Percentiles rank a stretch among this genome's conserved stretches.
Evolutionary conservation across 2,888 invertebrate genomes (phyloP).

Genomic region (Volucella zonaria): DNA sequence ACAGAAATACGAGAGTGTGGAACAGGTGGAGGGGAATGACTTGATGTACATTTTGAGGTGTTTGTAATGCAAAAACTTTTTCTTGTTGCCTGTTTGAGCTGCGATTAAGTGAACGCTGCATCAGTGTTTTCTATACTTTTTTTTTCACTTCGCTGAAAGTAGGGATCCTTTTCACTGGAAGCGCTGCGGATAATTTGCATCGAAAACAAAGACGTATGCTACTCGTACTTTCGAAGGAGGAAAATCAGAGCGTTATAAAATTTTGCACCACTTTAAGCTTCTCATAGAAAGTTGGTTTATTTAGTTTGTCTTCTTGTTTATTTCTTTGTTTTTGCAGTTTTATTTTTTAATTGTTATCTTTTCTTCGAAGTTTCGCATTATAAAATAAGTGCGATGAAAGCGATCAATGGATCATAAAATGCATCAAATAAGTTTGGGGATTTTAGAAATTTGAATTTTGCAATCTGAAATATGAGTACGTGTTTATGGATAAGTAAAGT

Average conservation of each 20-base stretch:
- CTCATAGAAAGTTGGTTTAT: background rate
- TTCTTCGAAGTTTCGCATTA: conserved; percentile 5
- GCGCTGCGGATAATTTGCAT: conserved; percentile 28
- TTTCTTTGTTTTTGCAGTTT: background rate
- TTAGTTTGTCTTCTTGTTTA: no score
- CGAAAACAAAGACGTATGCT: conserved; percentile 23
- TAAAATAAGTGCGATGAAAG: background rate
- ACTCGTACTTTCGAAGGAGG: background rate
- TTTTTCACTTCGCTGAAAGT: background rate
- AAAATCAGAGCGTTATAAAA: background rate
- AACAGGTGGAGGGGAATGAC: conserved; percentile 26
- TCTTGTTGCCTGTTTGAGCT: conserved; percentile 54
- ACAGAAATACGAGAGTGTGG: background rate
- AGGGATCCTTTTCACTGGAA: conserved; percentile 26
- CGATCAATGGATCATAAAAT: conserved; percentile 28
- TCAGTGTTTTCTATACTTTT: conserved; percentile 3
- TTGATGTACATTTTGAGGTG: conserved; percentile 58
- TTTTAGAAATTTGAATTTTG: background rate
- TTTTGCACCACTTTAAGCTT: conserved; percentile 9
- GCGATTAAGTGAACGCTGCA: conserved; percentile 56
- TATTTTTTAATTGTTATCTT: conserved; percentile 31
- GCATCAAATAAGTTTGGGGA: conserved; percentile 5
- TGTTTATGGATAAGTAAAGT: no score
- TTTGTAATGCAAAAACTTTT: conserved; percentile 70
- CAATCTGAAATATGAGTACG: no score